Percentiles rank a stretch among this genome's conserved stretches.
Conservation (phyloP, 2,797 vertebrate species). For the Sebastes variabilis region DNA sequence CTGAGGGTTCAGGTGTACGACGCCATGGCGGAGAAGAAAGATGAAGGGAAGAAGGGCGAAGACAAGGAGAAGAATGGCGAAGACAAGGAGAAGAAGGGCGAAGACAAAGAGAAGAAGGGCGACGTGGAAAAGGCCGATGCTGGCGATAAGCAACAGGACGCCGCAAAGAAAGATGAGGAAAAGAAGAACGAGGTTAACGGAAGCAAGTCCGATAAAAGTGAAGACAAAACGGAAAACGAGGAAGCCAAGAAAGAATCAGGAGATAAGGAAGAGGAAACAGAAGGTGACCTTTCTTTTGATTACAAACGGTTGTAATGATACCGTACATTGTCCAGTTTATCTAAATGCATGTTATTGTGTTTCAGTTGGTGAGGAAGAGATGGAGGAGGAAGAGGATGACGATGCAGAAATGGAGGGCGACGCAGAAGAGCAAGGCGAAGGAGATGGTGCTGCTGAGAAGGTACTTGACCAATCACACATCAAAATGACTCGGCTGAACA, state of each 20-base stretch:
- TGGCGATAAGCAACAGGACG: background rate
- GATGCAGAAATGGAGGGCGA: slow-evolving; percentile 61
- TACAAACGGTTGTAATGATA: background rate
- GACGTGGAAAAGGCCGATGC: no score
- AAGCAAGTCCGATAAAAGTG: background rate
- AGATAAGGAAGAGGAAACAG: slow-evolving; percentile 42
- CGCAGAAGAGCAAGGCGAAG: slow-evolving; percentile 79
- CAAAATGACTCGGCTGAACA: background rate
- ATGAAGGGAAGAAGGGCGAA: background rate
- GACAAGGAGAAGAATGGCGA: slow-evolving; percentile 57
- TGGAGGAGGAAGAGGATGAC: background rate
- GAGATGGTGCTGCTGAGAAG: slow-evolving; percentile 85
- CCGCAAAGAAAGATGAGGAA: background rate
- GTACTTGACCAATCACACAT: slow-evolving; percentile 62
- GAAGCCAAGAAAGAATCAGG: slow-evolving; percentile 3
- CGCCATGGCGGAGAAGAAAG: slow-evolving; percentile 89
- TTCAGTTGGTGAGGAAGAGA: slow-evolving; percentile 47
- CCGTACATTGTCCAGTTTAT: background rate
- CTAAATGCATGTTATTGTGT: background rate
- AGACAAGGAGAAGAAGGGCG: slow-evolving; percentile 57
- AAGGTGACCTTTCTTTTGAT: slow-evolving; percentile 26
- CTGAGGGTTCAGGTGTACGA: slow-evolving; percentile 96
- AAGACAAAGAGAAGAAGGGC: background rate
- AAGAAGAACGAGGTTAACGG: background rate
- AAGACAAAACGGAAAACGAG: slow-evolving; percentile 15